Conservation (phyloP, 2,797 vertebrate genomes). For the Etheostoma nigrum region DNA sequence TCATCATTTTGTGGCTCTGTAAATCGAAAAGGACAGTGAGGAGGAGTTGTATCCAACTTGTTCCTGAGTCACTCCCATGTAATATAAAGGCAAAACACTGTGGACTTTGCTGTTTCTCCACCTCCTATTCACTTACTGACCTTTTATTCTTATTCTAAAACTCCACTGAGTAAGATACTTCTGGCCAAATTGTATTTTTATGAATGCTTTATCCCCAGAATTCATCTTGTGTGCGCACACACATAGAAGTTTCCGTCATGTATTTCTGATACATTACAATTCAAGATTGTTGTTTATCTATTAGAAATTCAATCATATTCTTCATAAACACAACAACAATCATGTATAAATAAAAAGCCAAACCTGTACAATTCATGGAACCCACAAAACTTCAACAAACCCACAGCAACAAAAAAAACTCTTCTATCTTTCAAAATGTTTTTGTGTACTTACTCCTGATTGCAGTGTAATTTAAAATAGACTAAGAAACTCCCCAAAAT, state of each 20-base stretch:
- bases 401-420: neutral
- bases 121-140: constrained; percentile 38
- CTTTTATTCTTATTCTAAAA: constrained; percentile 45
- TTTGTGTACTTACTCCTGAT: neutral
- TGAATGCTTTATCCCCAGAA: neutral
- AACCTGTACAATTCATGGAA: neutral
- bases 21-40: constrained; percentile 64
- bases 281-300: neutral
- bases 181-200: neutral
- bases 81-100: constrained; percentile 38
- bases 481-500: too few relatives aligned
- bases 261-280: neutral
- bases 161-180: neutral
- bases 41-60: constrained; percentile 46
- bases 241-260: neutral
- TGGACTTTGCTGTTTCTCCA: constrained; percentile 15
- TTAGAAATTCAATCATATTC: neutral
- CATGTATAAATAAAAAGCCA: neutral
- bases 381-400: neutral
- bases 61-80: constrained; percentile 33
- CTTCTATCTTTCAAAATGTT: neutral
- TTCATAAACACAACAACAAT: too few relatives aligned
- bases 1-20: constrained; percentile 53
- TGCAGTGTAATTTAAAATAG: neutral
- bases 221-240: neutral